Base-by-base conservation (phyloP, 2,113 vertebrate genomes). In the Emydocephalus ijimae region DNA sequence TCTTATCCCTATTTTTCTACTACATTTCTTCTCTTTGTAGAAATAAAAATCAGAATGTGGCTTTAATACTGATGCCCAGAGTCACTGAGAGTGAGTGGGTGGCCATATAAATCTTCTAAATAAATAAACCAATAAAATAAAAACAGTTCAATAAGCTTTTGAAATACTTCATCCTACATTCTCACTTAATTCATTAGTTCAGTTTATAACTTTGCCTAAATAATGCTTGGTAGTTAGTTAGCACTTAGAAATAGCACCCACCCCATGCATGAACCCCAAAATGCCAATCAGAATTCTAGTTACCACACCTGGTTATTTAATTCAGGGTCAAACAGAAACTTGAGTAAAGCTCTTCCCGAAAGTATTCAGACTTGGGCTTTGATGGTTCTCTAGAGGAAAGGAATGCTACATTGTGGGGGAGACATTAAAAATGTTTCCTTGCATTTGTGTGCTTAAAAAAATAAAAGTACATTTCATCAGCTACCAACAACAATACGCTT, bases 121-220 rank as follows among this genome's bases (percentile, higher is more conserved):
- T 64, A 4, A 64, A 64, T 61, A 8, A 26, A 29, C 29, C 64
- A 69, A 69, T 69, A 14, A 69, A n/a, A 69, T 69, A 69, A 69
- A 69, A 69, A 92, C 74, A 39, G 52, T 88, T 0, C 5, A 55
- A 93, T 43, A 34, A 74, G 69, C 81, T 50, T 92, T 88, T 85
- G 90, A 45, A 94, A 93, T 91, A 95, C n/a, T 5, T 88, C 91
- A 89, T 94, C 89, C 95, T 87, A 50, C 43, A 91, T 34, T 20
- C 8, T 6, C 59, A 57, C 24, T 91, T 87, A 64, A 52, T 64
- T 64, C 5, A 26, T 64, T 39, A 87, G 57, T 39, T 87, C n/a
- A 20, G 12, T 50, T 87, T 39, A 29, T 52, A 64, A 18, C 56
- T 48, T 48, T 10, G 20, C 56, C 10, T 26, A 45, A 61, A 61